Evolutionary conservation across 2,113 vertebrate species (phyloP).

Genomic region (Neoarius graeffei): DNA sequence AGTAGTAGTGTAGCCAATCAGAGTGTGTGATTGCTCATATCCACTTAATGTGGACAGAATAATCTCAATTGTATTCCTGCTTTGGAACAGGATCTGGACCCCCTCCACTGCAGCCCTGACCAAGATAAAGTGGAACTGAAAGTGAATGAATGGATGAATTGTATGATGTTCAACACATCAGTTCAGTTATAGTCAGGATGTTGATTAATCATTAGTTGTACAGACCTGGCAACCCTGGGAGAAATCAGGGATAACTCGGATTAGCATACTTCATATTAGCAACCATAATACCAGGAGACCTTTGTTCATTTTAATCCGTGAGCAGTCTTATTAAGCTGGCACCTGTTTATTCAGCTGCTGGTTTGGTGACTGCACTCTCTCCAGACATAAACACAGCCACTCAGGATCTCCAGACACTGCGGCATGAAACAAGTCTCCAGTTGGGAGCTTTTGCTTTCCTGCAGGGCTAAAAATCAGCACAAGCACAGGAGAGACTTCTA

Average conservation of each 20-base stretch:
- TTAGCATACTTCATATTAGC: background rate
- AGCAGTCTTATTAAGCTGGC: background rate
- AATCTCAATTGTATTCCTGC: background rate
- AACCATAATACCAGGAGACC: background rate
- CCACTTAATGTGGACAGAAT: too few relatives aligned
- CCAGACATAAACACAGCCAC: slow-evolving; percentile 54
- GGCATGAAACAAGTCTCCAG: slow-evolving; percentile 43
- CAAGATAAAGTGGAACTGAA: background rate
- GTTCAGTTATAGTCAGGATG: background rate
- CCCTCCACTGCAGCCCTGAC: background rate
- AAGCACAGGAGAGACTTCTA: background rate
- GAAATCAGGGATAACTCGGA: background rate
- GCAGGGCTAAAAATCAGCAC: background rate
- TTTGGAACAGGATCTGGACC: background rate
- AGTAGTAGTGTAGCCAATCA: too few relatives aligned
- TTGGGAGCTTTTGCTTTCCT: background rate
- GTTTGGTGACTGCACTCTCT: background rate
- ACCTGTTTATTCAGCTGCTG: slow-evolving; percentile 20
- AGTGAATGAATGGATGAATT: background rate
- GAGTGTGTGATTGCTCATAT: too few relatives aligned
- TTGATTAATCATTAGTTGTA: too few relatives aligned
- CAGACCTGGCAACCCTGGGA: background rate
- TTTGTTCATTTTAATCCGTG: background rate
- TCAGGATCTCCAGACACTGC: slow-evolving; percentile 43
- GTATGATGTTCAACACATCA: background rate